Evolutionary conservation across 2,797 vertebrate species (phyloP).

Genomic region (Petrocephalus sullivani): DNA sequence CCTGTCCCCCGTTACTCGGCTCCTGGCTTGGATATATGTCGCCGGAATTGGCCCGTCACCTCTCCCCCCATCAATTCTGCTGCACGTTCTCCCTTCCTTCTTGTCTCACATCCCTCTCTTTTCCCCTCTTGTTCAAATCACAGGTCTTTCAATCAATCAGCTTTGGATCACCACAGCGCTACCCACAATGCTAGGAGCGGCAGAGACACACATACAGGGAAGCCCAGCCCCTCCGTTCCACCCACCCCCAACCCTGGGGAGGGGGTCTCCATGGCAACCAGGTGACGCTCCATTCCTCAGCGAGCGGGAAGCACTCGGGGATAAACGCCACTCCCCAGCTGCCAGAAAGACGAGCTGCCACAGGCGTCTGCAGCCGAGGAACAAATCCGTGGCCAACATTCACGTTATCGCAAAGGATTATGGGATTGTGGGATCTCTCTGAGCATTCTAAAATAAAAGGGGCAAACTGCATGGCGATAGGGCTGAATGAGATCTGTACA

Average conservation of each 20-base stretch:
- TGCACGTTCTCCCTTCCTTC: background rate
- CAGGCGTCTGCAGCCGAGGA: background rate
- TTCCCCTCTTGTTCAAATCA: background rate
- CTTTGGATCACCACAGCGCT: background rate
- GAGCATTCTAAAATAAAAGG: background rate
- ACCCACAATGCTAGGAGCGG: background rate
- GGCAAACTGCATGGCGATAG: background rate
- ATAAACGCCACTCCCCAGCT: background rate
- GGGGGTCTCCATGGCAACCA: constrained; percentile 1
- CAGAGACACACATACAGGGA: background rate
- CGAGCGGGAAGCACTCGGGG: background rate
- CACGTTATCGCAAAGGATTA: background rate
- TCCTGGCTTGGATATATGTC: background rate
- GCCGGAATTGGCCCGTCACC: background rate
- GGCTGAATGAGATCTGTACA: background rate
- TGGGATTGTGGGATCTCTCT: background rate
- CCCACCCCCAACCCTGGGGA: background rate
- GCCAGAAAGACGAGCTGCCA: background rate
- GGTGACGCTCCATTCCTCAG: constrained; percentile 7
- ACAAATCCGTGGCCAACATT: background rate
- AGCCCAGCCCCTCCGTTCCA: background rate
- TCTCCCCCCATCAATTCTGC: background rate
- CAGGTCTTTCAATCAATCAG: background rate
- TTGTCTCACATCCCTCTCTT: background rate
- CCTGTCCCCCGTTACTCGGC: background rate